phyloP scores from a whole-genome alignment of 2,797 vertebrate genomes.

The Urophycis tenuis region DNA sequence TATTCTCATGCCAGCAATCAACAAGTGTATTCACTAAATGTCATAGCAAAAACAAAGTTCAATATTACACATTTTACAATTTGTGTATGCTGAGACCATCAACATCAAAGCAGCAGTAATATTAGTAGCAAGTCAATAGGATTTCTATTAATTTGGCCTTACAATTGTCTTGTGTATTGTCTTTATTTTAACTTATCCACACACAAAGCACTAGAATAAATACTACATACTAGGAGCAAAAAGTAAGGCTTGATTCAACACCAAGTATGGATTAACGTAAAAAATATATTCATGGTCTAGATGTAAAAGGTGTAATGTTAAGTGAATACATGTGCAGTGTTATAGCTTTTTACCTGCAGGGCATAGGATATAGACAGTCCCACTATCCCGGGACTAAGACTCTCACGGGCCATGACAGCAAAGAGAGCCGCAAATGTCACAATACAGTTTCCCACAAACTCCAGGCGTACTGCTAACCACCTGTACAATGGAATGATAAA shows the following conservation, averaged over 20 bases:
- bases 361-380: constrained; percentile 91
- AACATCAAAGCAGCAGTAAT: too few species aligned
- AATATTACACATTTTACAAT: too few species aligned
- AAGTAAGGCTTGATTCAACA: not conserved
- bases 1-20: too few species aligned
- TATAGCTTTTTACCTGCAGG: constrained; percentile 74
- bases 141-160: not conserved
- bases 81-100: too few species aligned
- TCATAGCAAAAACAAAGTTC: too few species aligned
- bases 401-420: constrained; percentile 79
- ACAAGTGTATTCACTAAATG: too few species aligned
- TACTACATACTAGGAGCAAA: not conserved
- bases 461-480: constrained; percentile 89
- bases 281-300: not conserved
- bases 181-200: not conserved
- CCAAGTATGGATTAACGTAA: not conserved
- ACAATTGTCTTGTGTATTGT: not conserved
- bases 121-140: not conserved
- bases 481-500: constrained; percentile 53
- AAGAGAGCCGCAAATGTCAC: constrained; percentile 87
- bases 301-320: not conserved
- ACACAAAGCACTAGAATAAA: too few species aligned
- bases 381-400: constrained; percentile 82
- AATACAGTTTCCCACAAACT: constrained; percentile 89
- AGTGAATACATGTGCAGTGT: constrained; percentile 2